Conservation (phyloP, 2,797 vertebrate genomes). For the Darevskia mixta region DNA sequence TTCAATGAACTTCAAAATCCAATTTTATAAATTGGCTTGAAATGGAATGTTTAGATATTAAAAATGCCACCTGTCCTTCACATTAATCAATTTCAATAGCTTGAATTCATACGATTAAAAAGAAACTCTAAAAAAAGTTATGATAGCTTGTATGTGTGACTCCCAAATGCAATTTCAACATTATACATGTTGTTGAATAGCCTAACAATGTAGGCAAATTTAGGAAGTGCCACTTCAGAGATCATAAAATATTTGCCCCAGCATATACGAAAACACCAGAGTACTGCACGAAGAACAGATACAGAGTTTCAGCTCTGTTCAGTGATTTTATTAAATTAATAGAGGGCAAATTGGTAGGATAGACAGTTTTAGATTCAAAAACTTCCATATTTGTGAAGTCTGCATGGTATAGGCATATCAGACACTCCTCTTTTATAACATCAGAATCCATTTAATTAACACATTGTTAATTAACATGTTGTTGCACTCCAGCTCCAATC, state of each 20-base stretch:
- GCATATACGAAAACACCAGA: not conserved
- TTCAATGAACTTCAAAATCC: not conserved
- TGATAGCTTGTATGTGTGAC: not conserved
- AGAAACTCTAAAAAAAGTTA: too few species aligned
- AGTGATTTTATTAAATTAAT: not conserved
- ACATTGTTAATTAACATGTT: too few species aligned
- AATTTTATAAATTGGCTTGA: not conserved
- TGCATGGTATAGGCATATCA: not conserved
- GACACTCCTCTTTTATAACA: not conserved
- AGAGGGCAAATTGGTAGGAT: conserved; percentile 40
- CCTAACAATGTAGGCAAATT: not conserved
- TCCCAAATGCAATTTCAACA: not conserved
- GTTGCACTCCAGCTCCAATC: too few species aligned
- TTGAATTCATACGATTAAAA: not conserved
- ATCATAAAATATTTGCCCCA: not conserved
- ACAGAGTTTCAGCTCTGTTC: not conserved
- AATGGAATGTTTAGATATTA: not conserved
- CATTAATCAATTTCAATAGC: not conserved
- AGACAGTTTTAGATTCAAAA: conserved; percentile 37
- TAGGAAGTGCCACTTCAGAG: not conserved
- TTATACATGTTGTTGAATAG: not conserved
- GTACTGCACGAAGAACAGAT: not conserved
- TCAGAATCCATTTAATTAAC: not conserved
- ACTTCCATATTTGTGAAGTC: not conserved
- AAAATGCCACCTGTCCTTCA: not conserved